Percentiles rank a stretch among this genome's conserved stretches.
Evolutionary conservation across 1,140 invertebrate species (phyloP).

Genomic region (Drosophila biarmipes): DNA sequence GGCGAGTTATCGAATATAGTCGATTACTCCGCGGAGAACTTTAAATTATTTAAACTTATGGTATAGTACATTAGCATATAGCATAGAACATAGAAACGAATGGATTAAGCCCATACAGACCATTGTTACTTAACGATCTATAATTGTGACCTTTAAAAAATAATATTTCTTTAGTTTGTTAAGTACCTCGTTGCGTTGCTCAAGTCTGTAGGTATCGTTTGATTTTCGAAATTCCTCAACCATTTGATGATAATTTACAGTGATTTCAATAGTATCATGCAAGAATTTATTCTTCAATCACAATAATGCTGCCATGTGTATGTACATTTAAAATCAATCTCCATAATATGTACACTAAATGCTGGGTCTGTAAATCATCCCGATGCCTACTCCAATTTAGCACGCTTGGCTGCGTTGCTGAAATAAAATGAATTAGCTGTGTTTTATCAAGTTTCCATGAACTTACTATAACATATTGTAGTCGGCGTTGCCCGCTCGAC

Average conservation of each 20-base stretch:
- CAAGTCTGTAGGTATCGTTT: too few species aligned
- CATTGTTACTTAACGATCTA: too few species aligned
- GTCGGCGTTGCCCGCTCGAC: constrained; percentile 34
- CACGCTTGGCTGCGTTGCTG: constrained; percentile 42
- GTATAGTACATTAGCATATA: too few species aligned
- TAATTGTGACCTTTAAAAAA: too few species aligned
- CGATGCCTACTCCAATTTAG: constrained; percentile 24
- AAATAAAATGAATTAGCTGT: background rate
- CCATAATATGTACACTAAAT: constrained; percentile 10
- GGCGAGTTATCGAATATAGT: constrained; percentile 11
- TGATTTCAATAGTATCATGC: too few species aligned
- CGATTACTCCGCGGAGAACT: background rate
- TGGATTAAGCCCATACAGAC: too few species aligned
- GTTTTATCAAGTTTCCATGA: background rate
- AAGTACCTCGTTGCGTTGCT: too few species aligned
- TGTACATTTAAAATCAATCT: background rate
- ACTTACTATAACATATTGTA: constrained; percentile 51
- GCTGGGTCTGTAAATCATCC: background rate
- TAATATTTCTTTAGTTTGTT: too few species aligned
- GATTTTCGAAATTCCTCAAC: too few species aligned
- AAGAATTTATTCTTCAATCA: background rate
- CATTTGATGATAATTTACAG: too few species aligned
- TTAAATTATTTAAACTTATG: background rate
- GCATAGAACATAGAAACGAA: too few species aligned
- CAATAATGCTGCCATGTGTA: background rate